Base-by-base conservation (phyloP, 2,888 invertebrate species). In the Diabrotica balteata region DNA sequence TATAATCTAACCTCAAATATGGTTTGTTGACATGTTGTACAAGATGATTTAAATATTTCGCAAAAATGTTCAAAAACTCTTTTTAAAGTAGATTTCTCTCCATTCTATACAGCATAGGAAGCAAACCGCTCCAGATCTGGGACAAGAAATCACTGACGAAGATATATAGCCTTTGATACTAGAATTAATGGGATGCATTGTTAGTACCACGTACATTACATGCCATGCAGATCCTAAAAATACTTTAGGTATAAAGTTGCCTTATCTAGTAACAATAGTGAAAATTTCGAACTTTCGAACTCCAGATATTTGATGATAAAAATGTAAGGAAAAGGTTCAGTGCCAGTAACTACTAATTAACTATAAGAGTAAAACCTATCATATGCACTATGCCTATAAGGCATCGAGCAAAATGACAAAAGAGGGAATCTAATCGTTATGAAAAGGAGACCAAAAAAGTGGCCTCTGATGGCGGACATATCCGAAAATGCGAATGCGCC, bases 351-450 rank as follows among this genome's bases (percentile, higher is more conserved):
- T 98, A 96, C 84, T 96, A 97, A 82, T 96, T 95, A 51, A 94
- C 94, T 10, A 97, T 97, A 1, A 86, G 96, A 78, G 95, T 97
- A 8, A 95, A 96, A 82, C 96, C 97, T n/a, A 98, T 97, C 82
- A 97, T 97, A 78, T 97, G 97, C 80, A 96, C 96, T 7, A 97
- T 97, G 96, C 97, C 97, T 0, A 93, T 98, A 91, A 87, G 96
- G 67, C 86, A n/a, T n/a, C n/a, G n/a, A n/a, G n/a, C n/a, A n/a
- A n/a, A n/a, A n/a, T n/a, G n/a, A n/a, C n/a, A n/a, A n/a, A n/a
- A n/a, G n/a, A n/a, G n/a, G n/a, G n/a, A n/a, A n/a, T n/a, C n/a
- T n/a, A n/a, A n/a, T n/a, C n/a, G n/a, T n/a, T n/a, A n/a, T n/a
- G n/a, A n/a, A n/a, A n/a, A n/a, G n/a, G n/a, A n/a, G n/a, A n/a